These are phyloP conservation scores for Synanthedon myopaeformis DNA, from an alignment of 2,888 invertebrate species.

Conservation along the genomic window DNA sequence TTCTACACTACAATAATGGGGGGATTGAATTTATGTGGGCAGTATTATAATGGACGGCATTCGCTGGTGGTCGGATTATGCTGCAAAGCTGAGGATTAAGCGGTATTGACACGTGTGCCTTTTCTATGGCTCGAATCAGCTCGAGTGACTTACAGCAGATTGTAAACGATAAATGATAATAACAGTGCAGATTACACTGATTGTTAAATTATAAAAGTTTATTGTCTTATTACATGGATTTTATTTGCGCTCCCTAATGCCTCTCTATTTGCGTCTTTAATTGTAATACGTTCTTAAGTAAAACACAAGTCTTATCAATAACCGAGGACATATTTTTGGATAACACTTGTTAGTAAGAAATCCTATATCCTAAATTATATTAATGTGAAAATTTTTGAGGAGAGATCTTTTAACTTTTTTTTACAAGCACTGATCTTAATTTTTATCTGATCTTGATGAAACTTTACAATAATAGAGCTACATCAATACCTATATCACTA, in stretches of 20 bases:
- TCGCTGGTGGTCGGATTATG: slow-evolving; percentile 63
- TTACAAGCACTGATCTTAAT: too few species aligned
- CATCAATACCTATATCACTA: too few species aligned
- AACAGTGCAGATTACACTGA: neutral
- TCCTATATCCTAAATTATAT: too few species aligned
- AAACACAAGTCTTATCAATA: too few species aligned
- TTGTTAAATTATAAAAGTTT: slow-evolving; percentile 4
- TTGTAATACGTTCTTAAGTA: slow-evolving; percentile 18
- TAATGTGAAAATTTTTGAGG: too few species aligned
- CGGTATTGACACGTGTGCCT: slow-evolving; percentile 62
- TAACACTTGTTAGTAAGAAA: too few species aligned
- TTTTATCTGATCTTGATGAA: too few species aligned
- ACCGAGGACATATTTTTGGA: too few species aligned
- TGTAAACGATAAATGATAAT: neutral
- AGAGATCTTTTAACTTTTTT: too few species aligned
- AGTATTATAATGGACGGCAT: slow-evolving; percentile 42
- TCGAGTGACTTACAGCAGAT: neutral
- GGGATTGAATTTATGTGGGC: slow-evolving; percentile 51
- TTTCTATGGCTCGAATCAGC: slow-evolving; percentile 30
- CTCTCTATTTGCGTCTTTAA: slow-evolving; percentile 11
- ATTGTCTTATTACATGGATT: slow-evolving; percentile 6
- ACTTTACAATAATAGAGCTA: too few species aligned
- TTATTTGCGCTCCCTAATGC: neutral
- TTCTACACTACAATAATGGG: slow-evolving; percentile 60
- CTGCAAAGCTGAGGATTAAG: slow-evolving; percentile 55